Evolutionary conservation across 2,113 vertebrate genomes (phyloP).

Genomic region (Sclerurus mexicanus): DNA sequence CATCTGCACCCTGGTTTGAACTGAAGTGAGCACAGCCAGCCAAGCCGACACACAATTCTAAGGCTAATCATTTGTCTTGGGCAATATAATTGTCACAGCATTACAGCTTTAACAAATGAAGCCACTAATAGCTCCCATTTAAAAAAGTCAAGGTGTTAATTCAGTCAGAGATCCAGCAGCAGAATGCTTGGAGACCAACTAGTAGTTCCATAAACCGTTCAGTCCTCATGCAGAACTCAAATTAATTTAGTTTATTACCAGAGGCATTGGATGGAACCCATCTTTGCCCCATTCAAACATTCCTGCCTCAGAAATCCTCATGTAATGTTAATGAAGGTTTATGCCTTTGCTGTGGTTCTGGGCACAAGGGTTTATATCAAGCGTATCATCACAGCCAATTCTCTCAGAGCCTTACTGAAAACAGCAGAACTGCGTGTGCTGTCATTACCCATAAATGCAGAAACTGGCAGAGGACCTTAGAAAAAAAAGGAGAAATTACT

Average conservation of each 20-base stretch:
- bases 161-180: neutral
- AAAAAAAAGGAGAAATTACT: neutral
- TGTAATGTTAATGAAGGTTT: rapidly evolving
- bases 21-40: neutral
- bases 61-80: neutral
- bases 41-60: neutral
- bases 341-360: neutral
- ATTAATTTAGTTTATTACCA: neutral
- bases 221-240: neutral
- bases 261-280: neutral
- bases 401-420: neutral
- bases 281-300: neutral
- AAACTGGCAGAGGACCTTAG: neutral
- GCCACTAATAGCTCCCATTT: neutral
- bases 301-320: neutral
- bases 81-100: neutral
- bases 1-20: neutral
- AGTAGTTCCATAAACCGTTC: neutral
- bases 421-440: neutral
- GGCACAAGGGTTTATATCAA: neutral
- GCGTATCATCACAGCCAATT: rapidly evolving
- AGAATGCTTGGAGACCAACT: neutral
- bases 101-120: neutral
- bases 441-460: neutral
- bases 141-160: neutral